Evolutionary conservation across 2,888 invertebrate species (phyloP).

Genomic region (Gastrophysa polygoni): DNA sequence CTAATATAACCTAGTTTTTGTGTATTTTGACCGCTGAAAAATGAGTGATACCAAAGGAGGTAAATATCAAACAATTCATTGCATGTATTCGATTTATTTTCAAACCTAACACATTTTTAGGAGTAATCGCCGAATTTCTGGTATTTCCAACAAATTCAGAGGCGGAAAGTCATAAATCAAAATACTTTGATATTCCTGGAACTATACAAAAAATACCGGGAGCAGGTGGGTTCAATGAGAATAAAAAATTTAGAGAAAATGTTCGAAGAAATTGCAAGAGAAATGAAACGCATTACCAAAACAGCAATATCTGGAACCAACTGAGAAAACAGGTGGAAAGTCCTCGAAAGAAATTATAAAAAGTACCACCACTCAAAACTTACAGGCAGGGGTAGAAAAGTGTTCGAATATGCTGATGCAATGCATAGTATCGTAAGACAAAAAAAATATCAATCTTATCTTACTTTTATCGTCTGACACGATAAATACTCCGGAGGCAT

Average conservation of each 20-base stretch:
- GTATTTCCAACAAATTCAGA: conserved; percentile 1
- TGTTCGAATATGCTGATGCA: conserved; percentile 25
- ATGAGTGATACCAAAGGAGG: too few relatives aligned
- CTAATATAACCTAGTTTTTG: too few relatives aligned
- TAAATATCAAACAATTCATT: neutral
- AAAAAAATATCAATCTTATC: too few relatives aligned
- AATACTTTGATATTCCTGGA: conserved; percentile 12
- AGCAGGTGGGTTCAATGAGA: conserved; percentile 18
- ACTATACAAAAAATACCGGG: conserved; percentile 26
- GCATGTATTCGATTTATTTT: conserved; percentile 4
- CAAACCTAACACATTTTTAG: neutral
- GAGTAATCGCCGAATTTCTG: neutral
- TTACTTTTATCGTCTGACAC: conserved; percentile 18
- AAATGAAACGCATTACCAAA: conserved; percentile 15
- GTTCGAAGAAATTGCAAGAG: conserved; percentile 28
- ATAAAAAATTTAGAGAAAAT: conserved; percentile 28
- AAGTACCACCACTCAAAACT: conserved; percentile 20
- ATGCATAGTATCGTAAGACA: conserved; percentile 22
- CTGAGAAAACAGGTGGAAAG: conserved; percentile 28
- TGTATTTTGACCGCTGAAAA: conserved; percentile 3
- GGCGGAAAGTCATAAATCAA: conserved; percentile 1
- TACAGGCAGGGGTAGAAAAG: conserved; percentile 24
- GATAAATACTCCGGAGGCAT: conserved; percentile 12
- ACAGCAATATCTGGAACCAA: conserved; percentile 16
- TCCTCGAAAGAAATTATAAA: conserved; percentile 29